These are phyloP conservation scores for Apocrypta bakeri DNA, from an alignment of 1,140 invertebrate species.

Conservation along the genomic window DNA sequence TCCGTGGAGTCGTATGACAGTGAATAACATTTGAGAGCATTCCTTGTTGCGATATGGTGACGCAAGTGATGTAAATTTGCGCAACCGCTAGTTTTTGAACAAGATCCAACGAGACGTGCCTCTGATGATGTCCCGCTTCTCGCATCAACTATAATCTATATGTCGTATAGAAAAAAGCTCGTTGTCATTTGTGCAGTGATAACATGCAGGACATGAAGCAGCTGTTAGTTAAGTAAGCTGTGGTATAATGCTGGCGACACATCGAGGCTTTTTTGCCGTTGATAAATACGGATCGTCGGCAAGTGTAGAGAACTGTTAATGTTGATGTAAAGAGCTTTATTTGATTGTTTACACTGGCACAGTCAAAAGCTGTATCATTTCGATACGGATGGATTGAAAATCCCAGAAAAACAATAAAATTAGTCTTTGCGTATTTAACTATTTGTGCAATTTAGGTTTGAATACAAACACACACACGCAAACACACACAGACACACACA, in stretches of 20 bases:
- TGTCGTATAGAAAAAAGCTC: no score
- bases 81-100: conserved; percentile 9
- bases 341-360: no score
- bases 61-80: conserved; percentile 17
- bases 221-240: neutral
- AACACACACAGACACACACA: no score
- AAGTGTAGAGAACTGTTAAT: neutral
- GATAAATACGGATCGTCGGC: neutral
- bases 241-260: no score
- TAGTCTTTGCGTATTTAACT: no score
- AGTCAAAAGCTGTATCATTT: no score
- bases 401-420: no score
- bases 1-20: neutral
- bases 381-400: no score
- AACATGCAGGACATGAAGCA: neutral
- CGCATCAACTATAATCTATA: neutral
- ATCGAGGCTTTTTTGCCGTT: neutral
- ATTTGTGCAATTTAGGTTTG: no score
- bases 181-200: no score
- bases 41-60: neutral
- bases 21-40: neutral
- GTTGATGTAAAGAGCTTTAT: neutral
- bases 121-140: neutral
- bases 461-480: no score
- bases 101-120: neutral